Percentiles rank a stretch among this genome's conserved stretches.
These are phyloP conservation scores for Pseudopleuronectes americanus DNA, from an alignment of 2,797 vertebrate genomes.

Conservation along the genomic window DNA sequence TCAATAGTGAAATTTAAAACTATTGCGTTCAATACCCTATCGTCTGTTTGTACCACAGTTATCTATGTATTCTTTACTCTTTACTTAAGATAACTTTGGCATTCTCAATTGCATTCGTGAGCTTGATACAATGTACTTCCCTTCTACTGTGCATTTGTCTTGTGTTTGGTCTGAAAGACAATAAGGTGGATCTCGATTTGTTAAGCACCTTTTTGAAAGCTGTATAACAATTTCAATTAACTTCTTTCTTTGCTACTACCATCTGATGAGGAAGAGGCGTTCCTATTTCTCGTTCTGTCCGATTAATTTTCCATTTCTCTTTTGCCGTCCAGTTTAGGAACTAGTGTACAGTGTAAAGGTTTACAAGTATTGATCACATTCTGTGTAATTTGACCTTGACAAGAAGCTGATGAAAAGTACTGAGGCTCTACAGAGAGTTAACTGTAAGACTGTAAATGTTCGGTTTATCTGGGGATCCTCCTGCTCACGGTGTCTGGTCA, in stretches of 20 bases:
- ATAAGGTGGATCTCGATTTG: too few relatives aligned
- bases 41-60: too few relatives aligned
- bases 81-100: too few relatives aligned
- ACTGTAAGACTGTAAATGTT: neutral
- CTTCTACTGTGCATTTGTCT: too few relatives aligned
- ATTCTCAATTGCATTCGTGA: too few relatives aligned
- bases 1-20: too few relatives aligned
- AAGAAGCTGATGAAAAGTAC: neutral
- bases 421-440: neutral
- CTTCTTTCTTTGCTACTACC: neutral
- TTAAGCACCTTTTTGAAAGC: too few relatives aligned
- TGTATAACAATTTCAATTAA: too few relatives aligned
- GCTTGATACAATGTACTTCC: too few relatives aligned
- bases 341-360: neutral
- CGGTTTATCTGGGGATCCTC: slow-evolving; percentile 9
- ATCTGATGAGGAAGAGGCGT: neutral
- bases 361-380: neutral
- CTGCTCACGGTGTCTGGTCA: slow-evolving; percentile 30
- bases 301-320: neutral
- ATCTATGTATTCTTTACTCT: too few relatives aligned
- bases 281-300: neutral
- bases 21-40: too few relatives aligned
- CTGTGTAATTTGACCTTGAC: neutral
- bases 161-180: too few relatives aligned
- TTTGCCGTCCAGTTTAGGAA: neutral